A percentile compares a stretch with the other conserved stretches of the same genome.
Evolutionary conservation across 2,888 invertebrate genomes (phyloP).

Genomic region (Rhagophthalmus giganteus): DNA sequence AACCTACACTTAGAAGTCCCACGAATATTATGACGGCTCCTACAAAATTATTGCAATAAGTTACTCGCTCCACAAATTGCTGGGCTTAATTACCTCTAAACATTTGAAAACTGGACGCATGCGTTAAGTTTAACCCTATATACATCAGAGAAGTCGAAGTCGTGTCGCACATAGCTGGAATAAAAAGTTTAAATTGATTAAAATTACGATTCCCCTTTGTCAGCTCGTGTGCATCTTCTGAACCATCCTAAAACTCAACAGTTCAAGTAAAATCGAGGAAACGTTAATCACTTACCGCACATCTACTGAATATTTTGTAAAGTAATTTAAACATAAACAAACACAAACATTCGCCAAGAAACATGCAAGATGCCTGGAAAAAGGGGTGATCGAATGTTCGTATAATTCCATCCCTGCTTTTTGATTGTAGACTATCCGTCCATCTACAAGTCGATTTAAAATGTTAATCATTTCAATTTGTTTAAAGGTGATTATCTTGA

Average conservation of each 20-base stretch:
- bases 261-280: too few species aligned
- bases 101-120: constrained; percentile 95
- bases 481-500: background rate
- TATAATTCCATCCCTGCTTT: constrained; percentile 66
- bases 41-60: constrained; percentile 50
- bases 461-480: constrained; percentile 39
- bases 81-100: constrained; percentile 68
- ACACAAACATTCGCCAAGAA: constrained; percentile 88
- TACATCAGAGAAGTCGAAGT: constrained; percentile 88
- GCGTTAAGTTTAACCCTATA: constrained; percentile 87
- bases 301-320: constrained; percentile 59
- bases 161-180: constrained; percentile 90
- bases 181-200: constrained; percentile 76
- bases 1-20: constrained; percentile 81
- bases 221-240: constrained; percentile 63
- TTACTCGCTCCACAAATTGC: too few species aligned
- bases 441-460: constrained; percentile 73
- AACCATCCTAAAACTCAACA: constrained; percentile 44
- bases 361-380: constrained; percentile 85
- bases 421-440: constrained; percentile 73
- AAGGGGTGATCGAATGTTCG: constrained; percentile 86
- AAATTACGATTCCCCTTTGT: constrained; percentile 74
- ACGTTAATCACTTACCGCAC: constrained; percentile 59
- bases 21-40: constrained; percentile 88
- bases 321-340: constrained; percentile 76